Evolutionary conservation across 2,113 vertebrate species (phyloP), one percentile per base, ranked within the genome.

Genomic region (Ctenomys sociabilis): DNA sequence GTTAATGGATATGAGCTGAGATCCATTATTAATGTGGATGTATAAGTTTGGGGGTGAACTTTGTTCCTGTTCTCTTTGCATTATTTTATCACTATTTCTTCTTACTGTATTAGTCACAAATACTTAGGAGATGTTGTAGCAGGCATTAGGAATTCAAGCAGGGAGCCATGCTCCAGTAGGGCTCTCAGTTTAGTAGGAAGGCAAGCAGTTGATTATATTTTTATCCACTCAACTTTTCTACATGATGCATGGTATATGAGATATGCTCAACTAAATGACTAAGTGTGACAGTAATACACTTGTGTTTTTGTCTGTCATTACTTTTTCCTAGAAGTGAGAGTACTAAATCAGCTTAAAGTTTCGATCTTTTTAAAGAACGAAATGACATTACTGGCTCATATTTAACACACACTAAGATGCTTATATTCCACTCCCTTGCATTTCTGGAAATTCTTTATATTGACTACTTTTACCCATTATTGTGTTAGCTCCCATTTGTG

Each of bases 401-500:
- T 90, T 90, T 40, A 94, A 87, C 43, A 68, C 32, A 72, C 90
- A 80, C 43, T 49, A 85, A 88, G 66, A 24, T 43, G 61, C 91
- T 72, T 40, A 83, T 68, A 70, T 70, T 59, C 68, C 17, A 52
- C 37, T 84, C 54, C 24, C 19, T 75, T 75, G 35, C 7, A 77
- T 75, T 91, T 68, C 37, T 80, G 16, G 59, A 81, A 89, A 30
- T 12, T 59, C 59, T 90, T 94, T 40, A 35, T 26, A 91, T 64
- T 94, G 77, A 16, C 57, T 89, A 61, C 49, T 91, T 86, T 91
- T 93, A 73, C 24, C 40, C 87, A 86, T 75, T 84, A 72, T 89
- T 73, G 92, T 86, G 54, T 37, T 75, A 85, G 90, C 92, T 22
- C 68, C 68, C 30, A 89, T 84, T 91, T 19, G 83, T 82, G 90